Percentiles rank a stretch among this genome's conserved stretches.
phyloP scores from a whole-genome alignment of 1,140 invertebrate species.

The Brevipalpus yothersi region DNA sequence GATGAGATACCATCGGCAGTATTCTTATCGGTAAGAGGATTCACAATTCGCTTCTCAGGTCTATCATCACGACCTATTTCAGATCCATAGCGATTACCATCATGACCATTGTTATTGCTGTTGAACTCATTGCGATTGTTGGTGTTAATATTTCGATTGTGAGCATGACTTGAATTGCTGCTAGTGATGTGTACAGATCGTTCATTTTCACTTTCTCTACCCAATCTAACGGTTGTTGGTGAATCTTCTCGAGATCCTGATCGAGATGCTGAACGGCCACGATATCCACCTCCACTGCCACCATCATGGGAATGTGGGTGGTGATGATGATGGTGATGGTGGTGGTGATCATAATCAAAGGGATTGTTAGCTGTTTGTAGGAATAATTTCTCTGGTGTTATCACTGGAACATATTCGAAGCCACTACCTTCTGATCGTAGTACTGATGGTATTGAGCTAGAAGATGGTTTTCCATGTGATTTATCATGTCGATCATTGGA shows the following conservation, averaged over 20 bases:
- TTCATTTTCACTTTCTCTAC: no score
- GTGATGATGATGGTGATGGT: not conserved
- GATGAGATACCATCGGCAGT: no score
- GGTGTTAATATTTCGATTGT: no score
- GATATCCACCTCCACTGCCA: not conserved
- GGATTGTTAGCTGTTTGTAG: not conserved
- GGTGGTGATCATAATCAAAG: not conserved
- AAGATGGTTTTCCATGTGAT: not conserved
- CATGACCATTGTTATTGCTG: no score
- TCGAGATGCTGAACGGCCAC: not conserved
- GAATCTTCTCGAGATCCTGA: not conserved
- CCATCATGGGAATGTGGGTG: not conserved
- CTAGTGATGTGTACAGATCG: no score
- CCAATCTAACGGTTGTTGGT: no score
- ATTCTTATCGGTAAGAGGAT: no score
- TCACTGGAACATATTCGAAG: conserved; percentile 2
- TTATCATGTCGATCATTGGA: not conserved
- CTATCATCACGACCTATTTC: no score
- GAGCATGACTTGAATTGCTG: no score
- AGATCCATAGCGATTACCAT: no score
- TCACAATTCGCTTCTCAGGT: no score
- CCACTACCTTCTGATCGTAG: not conserved
- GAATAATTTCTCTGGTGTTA: not conserved
- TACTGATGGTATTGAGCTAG: not conserved
- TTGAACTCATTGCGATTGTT: no score